Conservation (phyloP, 1,140 invertebrate genomes). For the Sesamia nonagrioides region DNA sequence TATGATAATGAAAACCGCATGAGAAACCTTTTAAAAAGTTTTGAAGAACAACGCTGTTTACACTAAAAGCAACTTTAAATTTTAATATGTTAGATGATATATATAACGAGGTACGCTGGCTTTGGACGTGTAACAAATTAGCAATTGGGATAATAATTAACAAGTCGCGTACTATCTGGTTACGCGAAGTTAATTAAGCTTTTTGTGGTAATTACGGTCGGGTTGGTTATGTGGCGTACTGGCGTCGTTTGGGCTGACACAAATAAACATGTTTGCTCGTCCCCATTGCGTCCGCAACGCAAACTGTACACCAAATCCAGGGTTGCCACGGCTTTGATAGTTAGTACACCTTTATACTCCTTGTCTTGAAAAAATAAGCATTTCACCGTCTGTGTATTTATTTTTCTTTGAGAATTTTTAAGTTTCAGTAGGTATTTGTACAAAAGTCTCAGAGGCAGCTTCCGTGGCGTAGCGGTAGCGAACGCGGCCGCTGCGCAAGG, state of each 20-base stretch:
- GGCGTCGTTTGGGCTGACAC: conserved; percentile 35
- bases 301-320: conserved; percentile 7
- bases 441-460: too few relatives aligned
- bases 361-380: too few relatives aligned
- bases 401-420: too few relatives aligned
- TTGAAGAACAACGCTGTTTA: too few relatives aligned
- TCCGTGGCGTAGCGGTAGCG: too few relatives aligned
- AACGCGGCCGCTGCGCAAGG: too few relatives aligned
- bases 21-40: too few relatives aligned
- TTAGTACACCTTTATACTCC: not conserved
- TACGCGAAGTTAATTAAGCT: conserved; percentile 25
- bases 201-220: conserved; percentile 37
- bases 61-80: too few relatives aligned
- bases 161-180: conserved; percentile 24
- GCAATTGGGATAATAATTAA: conserved; percentile 24
- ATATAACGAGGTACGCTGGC: not conserved
- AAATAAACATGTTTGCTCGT: conserved; percentile 44
- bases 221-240: conserved; percentile 1
- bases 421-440: too few relatives aligned
- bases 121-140: not conserved
- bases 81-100: too few relatives aligned
- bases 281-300: conserved; percentile 26
- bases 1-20: too few relatives aligned
- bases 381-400: too few relatives aligned
- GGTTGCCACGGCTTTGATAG: not conserved